Conservation (phyloP, 2,888 invertebrate species). For the Cataglyphis altisquamis region DNA sequence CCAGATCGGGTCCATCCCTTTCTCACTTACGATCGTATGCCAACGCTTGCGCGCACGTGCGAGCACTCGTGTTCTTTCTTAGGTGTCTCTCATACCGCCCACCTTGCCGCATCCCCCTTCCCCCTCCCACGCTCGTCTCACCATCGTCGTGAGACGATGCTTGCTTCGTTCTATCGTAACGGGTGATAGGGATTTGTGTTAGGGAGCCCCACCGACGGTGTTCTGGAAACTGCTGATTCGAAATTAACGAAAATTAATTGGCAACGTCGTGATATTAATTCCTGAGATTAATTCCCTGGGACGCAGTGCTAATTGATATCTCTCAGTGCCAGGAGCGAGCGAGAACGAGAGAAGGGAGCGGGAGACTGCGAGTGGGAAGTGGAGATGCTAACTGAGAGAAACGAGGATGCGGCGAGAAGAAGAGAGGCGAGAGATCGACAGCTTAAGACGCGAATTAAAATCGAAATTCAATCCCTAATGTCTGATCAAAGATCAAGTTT, state of each 20-base stretch:
- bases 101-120: not conserved
- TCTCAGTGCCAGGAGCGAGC: slow-evolving; percentile 73
- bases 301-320: slow-evolving; percentile 83
- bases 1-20: slow-evolving; percentile 29
- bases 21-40: not conserved
- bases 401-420: slow-evolving; percentile 20
- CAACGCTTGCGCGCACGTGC: slow-evolving; percentile 48
- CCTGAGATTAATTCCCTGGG: slow-evolving; percentile 81
- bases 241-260: slow-evolving; percentile 86
- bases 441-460: slow-evolving; percentile 58
- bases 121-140: slow-evolving; percentile 25
- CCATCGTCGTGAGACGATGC: slow-evolving; percentile 33
- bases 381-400: slow-evolving; percentile 29
- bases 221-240: slow-evolving; percentile 85
- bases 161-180: slow-evolving; percentile 62
- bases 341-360: slow-evolving; percentile 54
- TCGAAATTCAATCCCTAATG: slow-evolving; percentile 59
- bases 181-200: slow-evolving; percentile 75
- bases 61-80: slow-evolving; percentile 40
- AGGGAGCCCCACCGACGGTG: slow-evolving; percentile 71
- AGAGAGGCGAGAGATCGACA: slow-evolving; percentile 45
- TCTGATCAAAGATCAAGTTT: slow-evolving; percentile 41
- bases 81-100: slow-evolving; percentile 4
- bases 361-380: slow-evolving; percentile 18
- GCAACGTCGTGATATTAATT: slow-evolving; percentile 84